A percentile compares a stretch with the other conserved stretches of the same genome.
These are phyloP conservation scores for Hirtodrosophila confusa DNA, from an alignment of 2,888 invertebrate species.

Conservation along the genomic window DNA sequence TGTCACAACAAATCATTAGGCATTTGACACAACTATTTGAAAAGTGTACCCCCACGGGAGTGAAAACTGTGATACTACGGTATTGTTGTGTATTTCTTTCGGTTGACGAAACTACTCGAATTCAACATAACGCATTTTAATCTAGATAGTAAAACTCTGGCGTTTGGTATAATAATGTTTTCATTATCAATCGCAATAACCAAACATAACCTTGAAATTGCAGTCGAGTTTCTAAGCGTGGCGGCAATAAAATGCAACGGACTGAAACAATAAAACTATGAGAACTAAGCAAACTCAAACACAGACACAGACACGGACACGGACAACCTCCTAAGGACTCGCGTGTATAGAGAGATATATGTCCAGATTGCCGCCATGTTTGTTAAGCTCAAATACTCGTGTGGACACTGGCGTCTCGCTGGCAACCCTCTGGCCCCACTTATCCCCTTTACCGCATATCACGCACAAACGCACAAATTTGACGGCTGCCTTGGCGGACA, in stretches of 20 bases:
- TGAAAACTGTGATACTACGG: too few species aligned
- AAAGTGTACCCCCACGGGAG: too few species aligned
- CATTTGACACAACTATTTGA: too few species aligned
- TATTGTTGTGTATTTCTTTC: too few species aligned
- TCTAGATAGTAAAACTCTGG: too few species aligned
- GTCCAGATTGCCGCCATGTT: slow-evolving; percentile 60
- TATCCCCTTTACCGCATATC: slow-evolving; percentile 12
- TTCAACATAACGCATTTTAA: too few species aligned
- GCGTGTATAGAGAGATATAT: slow-evolving; percentile 39
- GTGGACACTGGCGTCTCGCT: slow-evolving; percentile 54
- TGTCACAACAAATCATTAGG: too few species aligned
- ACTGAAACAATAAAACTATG: slow-evolving; percentile 57
- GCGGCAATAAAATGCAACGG: slow-evolving; percentile 48
- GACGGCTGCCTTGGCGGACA: slow-evolving; percentile 64
- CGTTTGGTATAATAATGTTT: too few species aligned
- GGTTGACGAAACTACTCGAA: too few species aligned
- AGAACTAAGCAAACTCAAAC: slow-evolving; percentile 55
- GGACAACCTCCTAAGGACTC: slow-evolving; percentile 26
- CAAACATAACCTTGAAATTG: slow-evolving; percentile 24
- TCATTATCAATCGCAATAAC: slow-evolving; percentile 5
- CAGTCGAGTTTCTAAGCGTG: slow-evolving; percentile 8
- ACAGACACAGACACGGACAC: slow-evolving; percentile 6
- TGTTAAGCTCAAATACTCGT: slow-evolving; percentile 40
- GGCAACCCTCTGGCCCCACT: neutral
- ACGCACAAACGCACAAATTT: slow-evolving; percentile 78